phyloP scores from a whole-genome alignment of 2,888 invertebrate species.

The Clistopyga incitator region DNA sequence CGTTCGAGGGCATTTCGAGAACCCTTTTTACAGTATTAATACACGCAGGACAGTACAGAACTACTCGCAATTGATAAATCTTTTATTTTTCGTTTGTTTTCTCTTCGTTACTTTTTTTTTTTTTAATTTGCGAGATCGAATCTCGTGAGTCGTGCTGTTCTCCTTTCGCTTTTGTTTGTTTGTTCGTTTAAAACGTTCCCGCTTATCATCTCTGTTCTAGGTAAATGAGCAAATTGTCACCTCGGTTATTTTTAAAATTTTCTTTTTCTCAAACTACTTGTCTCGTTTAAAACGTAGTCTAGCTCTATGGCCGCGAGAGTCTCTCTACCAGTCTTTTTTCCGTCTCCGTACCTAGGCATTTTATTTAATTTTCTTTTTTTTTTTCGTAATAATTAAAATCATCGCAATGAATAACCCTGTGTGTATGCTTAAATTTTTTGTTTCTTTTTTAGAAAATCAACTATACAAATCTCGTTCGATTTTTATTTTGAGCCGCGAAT shows the following conservation, averaged over 20 bases:
- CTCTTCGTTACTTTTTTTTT: no score
- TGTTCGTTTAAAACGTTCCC: no score
- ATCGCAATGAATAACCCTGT: constrained; percentile 76
- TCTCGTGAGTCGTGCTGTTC: constrained; percentile 31
- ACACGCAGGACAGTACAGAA: constrained; percentile 23
- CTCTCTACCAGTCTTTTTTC: constrained; percentile 82
- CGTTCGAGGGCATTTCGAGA: constrained; percentile 12
- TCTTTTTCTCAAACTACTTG: constrained; percentile 68
- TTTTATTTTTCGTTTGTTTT: neutral
- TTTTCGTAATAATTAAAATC: constrained; percentile 76
- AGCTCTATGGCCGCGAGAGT: constrained; percentile 75
- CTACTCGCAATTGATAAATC: constrained; percentile 36
- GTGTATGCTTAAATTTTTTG: constrained; percentile 53
- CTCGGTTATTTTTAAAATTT: constrained; percentile 58
- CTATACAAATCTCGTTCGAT: constrained; percentile 64
- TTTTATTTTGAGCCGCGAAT: constrained; percentile 68
- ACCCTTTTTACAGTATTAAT: constrained; percentile 10
- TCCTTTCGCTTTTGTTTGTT: neutral
- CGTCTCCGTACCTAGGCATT: constrained; percentile 80
- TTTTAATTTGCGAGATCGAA: constrained; percentile 11
- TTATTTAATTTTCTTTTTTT: constrained; percentile 55
- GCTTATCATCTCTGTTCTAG: constrained; percentile 52
- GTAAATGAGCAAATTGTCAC: constrained; percentile 66
- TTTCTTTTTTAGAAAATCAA: constrained; percentile 55
- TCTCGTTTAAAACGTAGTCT: constrained; percentile 71